Evolutionary conservation across 2,888 invertebrate species (phyloP).

Genomic region (Deilephila elpenor): DNA sequence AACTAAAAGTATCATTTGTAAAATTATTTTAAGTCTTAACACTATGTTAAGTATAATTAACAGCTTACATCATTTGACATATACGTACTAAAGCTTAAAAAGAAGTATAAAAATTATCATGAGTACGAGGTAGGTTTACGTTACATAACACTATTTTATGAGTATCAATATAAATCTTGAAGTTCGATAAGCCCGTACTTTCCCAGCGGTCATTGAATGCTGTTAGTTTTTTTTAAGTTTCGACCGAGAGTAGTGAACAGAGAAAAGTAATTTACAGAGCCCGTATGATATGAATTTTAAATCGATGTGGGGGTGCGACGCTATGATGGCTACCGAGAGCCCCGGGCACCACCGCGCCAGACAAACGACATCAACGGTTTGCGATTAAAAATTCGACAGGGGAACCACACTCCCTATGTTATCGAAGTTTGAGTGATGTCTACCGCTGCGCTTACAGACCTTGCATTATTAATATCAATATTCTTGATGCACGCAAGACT

Average conservation of each 20-base stretch:
- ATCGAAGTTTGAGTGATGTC: constrained; percentile 43
- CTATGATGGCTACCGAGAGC: constrained; percentile 43
- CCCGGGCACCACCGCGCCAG: constrained; percentile 47
- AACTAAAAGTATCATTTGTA: too few relatives aligned
- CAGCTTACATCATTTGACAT: background rate
- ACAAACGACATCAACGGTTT: constrained; percentile 58
- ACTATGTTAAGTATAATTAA: too few relatives aligned
- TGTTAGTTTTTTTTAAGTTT: constrained; percentile 39
- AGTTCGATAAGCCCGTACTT: background rate
- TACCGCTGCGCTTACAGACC: background rate
- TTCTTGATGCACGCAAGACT: background rate
- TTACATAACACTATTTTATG: too few relatives aligned
- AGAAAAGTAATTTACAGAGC: constrained; percentile 60
- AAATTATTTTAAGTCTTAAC: too few relatives aligned
- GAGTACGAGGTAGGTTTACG: too few relatives aligned
- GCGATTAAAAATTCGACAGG: constrained; percentile 68
- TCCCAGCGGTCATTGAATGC: constrained; percentile 7
- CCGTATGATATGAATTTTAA: constrained; percentile 66
- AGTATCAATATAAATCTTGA: background rate
- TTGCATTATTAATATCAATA: constrained; percentile 20
- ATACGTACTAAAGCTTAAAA: background rate
- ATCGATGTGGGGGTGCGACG: constrained; percentile 51
- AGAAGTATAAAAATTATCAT: too few relatives aligned
- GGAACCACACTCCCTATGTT: constrained; percentile 50
- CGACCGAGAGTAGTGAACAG: constrained; percentile 44